phyloP scores from a whole-genome alignment of 2,888 invertebrate genomes.

The Oegoconia quadripuncta region DNA sequence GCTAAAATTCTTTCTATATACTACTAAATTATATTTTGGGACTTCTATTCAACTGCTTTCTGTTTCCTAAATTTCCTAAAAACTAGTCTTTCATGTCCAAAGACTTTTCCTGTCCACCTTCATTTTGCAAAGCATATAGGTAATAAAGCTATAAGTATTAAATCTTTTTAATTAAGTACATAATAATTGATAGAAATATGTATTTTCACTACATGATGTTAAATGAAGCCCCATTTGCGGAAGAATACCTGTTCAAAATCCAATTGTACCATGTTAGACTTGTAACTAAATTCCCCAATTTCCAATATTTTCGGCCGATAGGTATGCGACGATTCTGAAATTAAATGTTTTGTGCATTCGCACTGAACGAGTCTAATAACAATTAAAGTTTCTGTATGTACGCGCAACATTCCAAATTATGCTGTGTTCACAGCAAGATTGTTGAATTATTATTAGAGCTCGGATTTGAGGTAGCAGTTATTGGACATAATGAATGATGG shows the following conservation, averaged over 20 bases:
- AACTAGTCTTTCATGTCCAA: neutral
- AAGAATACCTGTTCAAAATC: conserved; percentile 70
- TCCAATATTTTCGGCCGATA: conserved; percentile 65
- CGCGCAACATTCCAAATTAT: neutral
- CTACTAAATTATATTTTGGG: too few relatives aligned
- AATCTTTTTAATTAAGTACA: conserved; percentile 17
- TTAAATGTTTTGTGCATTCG: conserved; percentile 57
- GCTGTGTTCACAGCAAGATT: too few relatives aligned
- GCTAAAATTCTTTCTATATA: too few relatives aligned
- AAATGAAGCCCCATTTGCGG: conserved; percentile 58
- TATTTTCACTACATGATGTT: conserved; percentile 24
- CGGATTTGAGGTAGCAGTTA: too few relatives aligned
- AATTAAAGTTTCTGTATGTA: neutral
- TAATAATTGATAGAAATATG: too few relatives aligned
- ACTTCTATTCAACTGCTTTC: too few relatives aligned
- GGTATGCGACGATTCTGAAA: conserved; percentile 69
- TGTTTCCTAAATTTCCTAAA: too few relatives aligned
- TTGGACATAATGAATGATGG: too few relatives aligned
- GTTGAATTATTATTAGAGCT: too few relatives aligned
- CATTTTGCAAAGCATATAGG: conserved; percentile 33
- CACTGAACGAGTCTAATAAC: conserved; percentile 30
- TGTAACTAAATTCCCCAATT: conserved; percentile 59
- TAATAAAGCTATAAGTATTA: conserved; percentile 35
- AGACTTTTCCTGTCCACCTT: conserved; percentile 32
- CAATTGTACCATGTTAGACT: conserved; percentile 72